Percentiles rank a stretch among this genome's conserved stretches.
Evolutionary conservation across 1,140 invertebrate genomes (phyloP).

Genomic region (Penaeus vannamei): DNA sequence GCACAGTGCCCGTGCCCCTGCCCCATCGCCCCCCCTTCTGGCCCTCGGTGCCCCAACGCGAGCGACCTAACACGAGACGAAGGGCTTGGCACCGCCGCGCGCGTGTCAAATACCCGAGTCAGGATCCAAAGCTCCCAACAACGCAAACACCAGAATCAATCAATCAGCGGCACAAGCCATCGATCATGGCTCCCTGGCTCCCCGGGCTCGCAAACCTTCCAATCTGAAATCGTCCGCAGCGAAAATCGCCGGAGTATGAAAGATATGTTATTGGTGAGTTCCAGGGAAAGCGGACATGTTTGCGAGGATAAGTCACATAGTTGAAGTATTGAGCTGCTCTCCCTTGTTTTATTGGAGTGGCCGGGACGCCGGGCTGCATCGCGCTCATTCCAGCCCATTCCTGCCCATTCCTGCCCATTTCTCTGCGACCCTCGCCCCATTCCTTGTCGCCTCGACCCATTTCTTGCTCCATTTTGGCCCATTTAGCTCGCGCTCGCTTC

Average conservation of each 20-base stretch:
- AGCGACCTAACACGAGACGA: slow-evolving; percentile 3
- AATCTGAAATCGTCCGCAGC: slow-evolving; percentile 56
- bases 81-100: slow-evolving; percentile 26
- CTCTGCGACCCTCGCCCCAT: not conserved
- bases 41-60: not conserved
- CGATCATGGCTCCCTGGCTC: slow-evolving; percentile 46
- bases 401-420: not conserved
- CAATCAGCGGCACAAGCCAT: slow-evolving; percentile 58
- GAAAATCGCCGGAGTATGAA: slow-evolving; percentile 42
- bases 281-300: slow-evolving; percentile 61
- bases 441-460: not conserved
- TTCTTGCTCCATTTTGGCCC: not conserved
- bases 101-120: slow-evolving; percentile 58
- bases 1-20: not conserved
- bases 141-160: slow-evolving; percentile 62
- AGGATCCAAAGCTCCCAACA: slow-evolving; percentile 52
- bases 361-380: slow-evolving; percentile 25
- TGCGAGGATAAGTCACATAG: slow-evolving; percentile 66
- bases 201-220: slow-evolving; percentile 46
- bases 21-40: not conserved
- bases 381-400: slow-evolving; percentile 24
- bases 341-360: slow-evolving; percentile 59
- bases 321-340: slow-evolving; percentile 63
- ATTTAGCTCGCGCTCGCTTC: not conserved
- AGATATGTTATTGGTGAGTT: slow-evolving; percentile 67